Evolutionary conservation across 2,888 invertebrate species (phyloP).

Genomic region (Euplagia quadripunctaria): DNA sequence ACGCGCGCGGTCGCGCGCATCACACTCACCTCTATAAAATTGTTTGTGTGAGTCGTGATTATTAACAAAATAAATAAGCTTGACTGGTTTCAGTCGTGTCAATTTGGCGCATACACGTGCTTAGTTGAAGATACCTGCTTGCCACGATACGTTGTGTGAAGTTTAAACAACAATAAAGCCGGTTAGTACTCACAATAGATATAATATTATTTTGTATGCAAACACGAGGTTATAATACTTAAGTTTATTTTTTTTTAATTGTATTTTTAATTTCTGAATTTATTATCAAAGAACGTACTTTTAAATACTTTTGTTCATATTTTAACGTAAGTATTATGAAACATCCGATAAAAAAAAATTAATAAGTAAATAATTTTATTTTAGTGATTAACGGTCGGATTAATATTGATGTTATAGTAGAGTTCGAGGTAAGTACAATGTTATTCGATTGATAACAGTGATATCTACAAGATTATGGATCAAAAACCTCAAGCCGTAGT

Average conservation of each 20-base stretch:
- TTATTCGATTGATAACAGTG: background rate
- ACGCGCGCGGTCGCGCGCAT: background rate
- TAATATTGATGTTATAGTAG: background rate
- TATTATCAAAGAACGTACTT: background rate
- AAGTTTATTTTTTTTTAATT: background rate
- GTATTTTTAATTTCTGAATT: background rate
- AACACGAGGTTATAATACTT: background rate
- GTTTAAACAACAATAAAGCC: background rate
- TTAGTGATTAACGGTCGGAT: background rate
- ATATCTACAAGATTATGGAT: background rate
- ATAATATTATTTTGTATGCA: background rate
- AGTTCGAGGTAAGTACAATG: background rate
- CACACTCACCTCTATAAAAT: background rate
- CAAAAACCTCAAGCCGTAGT: background rate
- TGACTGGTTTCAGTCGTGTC: background rate
- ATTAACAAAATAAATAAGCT: background rate
- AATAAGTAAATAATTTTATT: background rate
- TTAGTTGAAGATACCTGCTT: background rate
- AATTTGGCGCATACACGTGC: background rate
- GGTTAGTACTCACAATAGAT: background rate
- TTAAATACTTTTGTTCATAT: background rate
- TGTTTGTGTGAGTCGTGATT: background rate
- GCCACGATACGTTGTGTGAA: background rate
- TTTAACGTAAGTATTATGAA: background rate
- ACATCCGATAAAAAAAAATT: background rate